Conservation (phyloP, 37 sponge, comb jelly and placozoan species). For the Halichondria panicea region DNA sequence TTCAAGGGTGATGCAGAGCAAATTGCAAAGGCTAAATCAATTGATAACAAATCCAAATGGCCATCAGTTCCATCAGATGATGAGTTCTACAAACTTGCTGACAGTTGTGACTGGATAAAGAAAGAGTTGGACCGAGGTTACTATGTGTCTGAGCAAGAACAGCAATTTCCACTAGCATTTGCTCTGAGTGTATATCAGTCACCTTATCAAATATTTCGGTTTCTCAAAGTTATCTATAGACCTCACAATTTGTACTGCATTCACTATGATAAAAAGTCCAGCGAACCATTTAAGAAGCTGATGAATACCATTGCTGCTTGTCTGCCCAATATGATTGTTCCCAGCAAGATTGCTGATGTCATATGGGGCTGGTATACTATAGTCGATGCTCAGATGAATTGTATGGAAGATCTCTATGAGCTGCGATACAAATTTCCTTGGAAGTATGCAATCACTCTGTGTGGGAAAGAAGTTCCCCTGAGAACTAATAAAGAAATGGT, state of each 20-base stretch:
- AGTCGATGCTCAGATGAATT: conserved; percentile 36
- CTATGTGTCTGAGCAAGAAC: conserved; percentile 12
- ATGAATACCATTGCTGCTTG: conserved; percentile 25
- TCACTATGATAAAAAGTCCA: conserved; percentile 25
- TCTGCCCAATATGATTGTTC: conserved; percentile 19
- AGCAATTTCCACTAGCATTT: conserved; percentile 27
- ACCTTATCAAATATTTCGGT: conserved; percentile 21
- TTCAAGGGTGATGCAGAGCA: no score
- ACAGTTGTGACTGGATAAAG: no score
- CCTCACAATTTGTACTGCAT: conserved; percentile 46
- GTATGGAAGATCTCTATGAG: conserved; percentile 11
- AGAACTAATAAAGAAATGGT: conserved; percentile 62
- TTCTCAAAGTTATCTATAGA: conserved; percentile 25
- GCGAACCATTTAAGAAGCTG: neutral
- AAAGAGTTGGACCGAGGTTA: no score
- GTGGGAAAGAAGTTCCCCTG: conserved; percentile 62
- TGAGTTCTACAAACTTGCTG: no score
- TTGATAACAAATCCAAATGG: no score
- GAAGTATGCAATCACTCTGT: conserved; percentile 59
- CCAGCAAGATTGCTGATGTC: conserved; percentile 8
- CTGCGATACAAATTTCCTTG: conserved; percentile 19
- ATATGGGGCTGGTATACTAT: conserved; percentile 10
- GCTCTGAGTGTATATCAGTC: conserved; percentile 5
- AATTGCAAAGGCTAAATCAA: no score
- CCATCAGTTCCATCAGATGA: no score